Evolutionary conservation across 30 jellyfish, hydroid and myxozoan genomes (phyloP), one percentile per base, ranked within the genome.

Genomic region (Aurelia aurita): DNA sequence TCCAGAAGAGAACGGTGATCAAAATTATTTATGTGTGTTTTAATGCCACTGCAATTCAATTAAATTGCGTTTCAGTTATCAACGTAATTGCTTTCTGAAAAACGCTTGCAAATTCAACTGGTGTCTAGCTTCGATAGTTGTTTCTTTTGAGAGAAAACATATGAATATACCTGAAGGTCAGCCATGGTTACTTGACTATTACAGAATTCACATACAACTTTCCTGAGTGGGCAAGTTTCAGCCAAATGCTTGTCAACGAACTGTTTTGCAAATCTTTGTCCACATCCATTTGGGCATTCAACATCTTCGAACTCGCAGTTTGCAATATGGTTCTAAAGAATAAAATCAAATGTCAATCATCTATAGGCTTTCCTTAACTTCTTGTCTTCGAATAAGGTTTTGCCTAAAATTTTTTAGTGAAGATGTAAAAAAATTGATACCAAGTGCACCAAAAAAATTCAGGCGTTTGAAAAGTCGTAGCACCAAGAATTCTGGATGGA

Each of bases 191-290:
- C 49, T 20, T 2, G 20, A 16, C 5, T 34, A 21, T 76, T 28
- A 35, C 87, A 76, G 43, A 26, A 58, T 20, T 76, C 77, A 61
- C 87, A 76, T 5, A 55, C 47, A 20, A 57, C 87, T 18, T n/a
- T 16, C 22, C 87, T 28, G 65, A 60, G 66, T 25, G 87, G 77
- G 43, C 87, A 76, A 20, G 77, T 76, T 61, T 76, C 87, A 0
- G 21, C 43, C 26, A 76, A 32, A 58, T 76, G 87, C 55, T 58
- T 76, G 5, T 57, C 77, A 61, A 76, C 14, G 19, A 55, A 75
- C 9, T 28, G 22, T 59, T 32, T 76, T 32, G 77, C 47, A 53
- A 16, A 26, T 15, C 49, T 76, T 31, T 76, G 67, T 20, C 63
- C 59, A 58, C 87, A 76, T 2, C 62, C 87, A 76, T 60, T 61